These are phyloP conservation scores for Drosophila mayri DNA, from an alignment of 1,140 invertebrate genomes.

Conservation along the genomic window DNA sequence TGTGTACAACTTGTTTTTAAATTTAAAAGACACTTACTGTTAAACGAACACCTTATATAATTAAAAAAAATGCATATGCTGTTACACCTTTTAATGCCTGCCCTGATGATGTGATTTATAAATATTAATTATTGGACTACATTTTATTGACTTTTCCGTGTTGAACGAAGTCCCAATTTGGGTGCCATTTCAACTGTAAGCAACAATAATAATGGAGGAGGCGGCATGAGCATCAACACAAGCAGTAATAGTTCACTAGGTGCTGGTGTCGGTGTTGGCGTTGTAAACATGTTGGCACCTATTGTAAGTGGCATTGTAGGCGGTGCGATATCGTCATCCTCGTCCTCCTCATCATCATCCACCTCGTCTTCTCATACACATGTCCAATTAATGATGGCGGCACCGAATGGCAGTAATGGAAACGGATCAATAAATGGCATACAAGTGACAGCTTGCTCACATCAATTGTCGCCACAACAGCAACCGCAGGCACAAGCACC, in stretches of 20 bases:
- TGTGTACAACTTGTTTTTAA: neutral
- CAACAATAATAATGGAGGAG: constrained; percentile 56
- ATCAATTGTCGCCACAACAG: constrained; percentile 90
- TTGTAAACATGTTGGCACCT: constrained; percentile 68
- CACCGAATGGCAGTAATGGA: constrained; percentile 53
- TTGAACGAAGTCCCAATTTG: constrained; percentile 55
- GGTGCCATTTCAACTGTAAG: constrained; percentile 55
- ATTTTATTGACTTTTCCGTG: constrained; percentile 36
- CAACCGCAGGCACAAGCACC: constrained; percentile 87
- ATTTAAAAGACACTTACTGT: neutral
- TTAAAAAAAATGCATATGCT: constrained; percentile 18
- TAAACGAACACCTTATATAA: neutral
- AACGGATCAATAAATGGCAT: constrained; percentile 60
- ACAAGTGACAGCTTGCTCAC: constrained; percentile 87
- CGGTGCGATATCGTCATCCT: constrained; percentile 77
- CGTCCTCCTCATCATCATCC: constrained; percentile 83
- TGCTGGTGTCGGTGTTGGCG: constrained; percentile 59
- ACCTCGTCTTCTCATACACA: constrained; percentile 81
- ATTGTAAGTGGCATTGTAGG: constrained; percentile 65
- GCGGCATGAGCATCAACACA: constrained; percentile 32
- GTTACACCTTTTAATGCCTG: constrained; percentile 24
- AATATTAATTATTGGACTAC: constrained; percentile 48
- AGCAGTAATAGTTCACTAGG: constrained; percentile 38
- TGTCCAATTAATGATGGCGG: constrained; percentile 64
- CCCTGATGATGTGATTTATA: constrained; percentile 22